phyloP scores from a whole-genome alignment of 2,888 invertebrate species.

The Heterodera filipjevi region DNA sequence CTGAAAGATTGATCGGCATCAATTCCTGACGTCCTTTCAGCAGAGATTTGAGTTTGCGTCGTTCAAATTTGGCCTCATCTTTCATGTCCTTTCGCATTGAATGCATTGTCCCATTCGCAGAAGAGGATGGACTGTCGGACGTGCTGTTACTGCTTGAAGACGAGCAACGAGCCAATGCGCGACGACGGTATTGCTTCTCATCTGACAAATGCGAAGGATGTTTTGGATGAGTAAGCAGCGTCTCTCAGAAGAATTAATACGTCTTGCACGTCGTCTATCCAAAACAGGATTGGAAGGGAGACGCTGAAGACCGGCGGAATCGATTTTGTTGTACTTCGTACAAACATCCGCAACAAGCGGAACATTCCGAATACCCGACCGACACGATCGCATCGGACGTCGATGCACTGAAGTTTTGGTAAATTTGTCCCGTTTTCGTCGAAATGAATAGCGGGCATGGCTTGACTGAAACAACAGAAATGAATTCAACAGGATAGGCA shows the following conservation, averaged over 20 bases:
- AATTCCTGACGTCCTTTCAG: constrained; percentile 47
- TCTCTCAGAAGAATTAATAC: no score
- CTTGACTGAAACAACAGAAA: no score
- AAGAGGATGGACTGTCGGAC: background rate
- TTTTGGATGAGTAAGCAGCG: background rate
- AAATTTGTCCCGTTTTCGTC: background rate
- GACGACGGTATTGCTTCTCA: background rate
- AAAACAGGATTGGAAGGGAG: constrained; percentile 17
- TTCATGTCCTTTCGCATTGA: constrained; percentile 34
- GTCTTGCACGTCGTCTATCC: background rate
- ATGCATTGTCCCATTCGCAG: background rate
- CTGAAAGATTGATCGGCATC: constrained; percentile 52
- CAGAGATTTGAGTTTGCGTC: constrained; percentile 46
- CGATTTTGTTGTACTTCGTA: background rate
- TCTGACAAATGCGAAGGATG: background rate
- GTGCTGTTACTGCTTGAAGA: background rate
- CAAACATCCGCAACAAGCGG: background rate
- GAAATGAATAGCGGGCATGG: background rate
- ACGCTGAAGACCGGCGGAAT: background rate
- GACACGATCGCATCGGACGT: background rate
- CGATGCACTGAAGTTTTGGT: background rate
- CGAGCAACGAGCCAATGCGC: background rate
- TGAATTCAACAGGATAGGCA: background rate
- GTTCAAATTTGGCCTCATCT: constrained; percentile 46
- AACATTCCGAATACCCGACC: background rate